Evolutionary conservation across 1,140 invertebrate species (phyloP).

Genomic region (Diachasma alloeum): DNA sequence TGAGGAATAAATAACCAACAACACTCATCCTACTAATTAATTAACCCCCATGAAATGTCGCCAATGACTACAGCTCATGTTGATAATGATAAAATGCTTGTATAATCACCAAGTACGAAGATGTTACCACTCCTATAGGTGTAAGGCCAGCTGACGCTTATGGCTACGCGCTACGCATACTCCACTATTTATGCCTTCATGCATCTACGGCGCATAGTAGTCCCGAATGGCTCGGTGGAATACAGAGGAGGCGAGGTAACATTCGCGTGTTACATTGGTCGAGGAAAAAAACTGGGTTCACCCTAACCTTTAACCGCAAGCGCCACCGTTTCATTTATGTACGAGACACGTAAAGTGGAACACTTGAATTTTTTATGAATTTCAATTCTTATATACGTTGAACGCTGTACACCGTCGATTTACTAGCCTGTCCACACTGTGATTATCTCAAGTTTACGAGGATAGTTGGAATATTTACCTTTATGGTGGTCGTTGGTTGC

Average conservation of each 20-base stretch:
- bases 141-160: constrained; percentile 23
- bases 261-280: neutral
- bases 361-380: constrained; percentile 22
- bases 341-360: constrained; percentile 4
- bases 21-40: neutral
- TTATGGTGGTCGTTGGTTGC: neutral
- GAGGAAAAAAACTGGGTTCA: neutral
- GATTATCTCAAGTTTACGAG: neutral
- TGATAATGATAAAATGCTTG: constrained; percentile 2
- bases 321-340: constrained; percentile 25
- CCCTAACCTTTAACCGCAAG: constrained; percentile 19
- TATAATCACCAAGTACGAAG: neutral
- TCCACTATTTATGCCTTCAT: constrained; percentile 25
- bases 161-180: constrained; percentile 1
- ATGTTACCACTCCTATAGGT: constrained; percentile 16
- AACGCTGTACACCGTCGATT: neutral
- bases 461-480: neutral
- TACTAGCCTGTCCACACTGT: neutral
- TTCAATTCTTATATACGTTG: neutral
- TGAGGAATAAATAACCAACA: no score
- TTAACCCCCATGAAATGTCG: neutral
- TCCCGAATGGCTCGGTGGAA: neutral
- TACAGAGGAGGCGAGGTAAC: neutral
- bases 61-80: neutral
- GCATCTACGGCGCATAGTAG: constrained; percentile 22